Evolutionary conservation across 1,140 invertebrate species (phyloP).

Genomic region (Solen grandis): DNA sequence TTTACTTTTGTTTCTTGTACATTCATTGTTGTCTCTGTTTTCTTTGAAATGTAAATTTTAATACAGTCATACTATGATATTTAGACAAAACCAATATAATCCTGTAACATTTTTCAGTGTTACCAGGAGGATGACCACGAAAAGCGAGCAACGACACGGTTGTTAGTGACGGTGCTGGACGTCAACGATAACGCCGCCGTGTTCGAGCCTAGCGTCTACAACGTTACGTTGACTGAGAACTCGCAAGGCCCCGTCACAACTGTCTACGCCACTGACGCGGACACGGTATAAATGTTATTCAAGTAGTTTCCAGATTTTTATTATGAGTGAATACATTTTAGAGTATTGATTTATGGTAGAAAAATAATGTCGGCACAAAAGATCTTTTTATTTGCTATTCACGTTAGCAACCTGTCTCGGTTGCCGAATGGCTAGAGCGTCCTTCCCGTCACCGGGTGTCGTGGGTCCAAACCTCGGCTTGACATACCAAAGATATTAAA

Average conservation of each 20-base stretch:
- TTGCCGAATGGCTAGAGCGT: background rate
- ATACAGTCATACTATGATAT: too few relatives aligned
- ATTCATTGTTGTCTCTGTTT: too few relatives aligned
- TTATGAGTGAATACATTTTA: too few relatives aligned
- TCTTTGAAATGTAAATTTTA: too few relatives aligned
- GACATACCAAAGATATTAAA: too few relatives aligned
- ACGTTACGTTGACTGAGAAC: slow-evolving; percentile 35
- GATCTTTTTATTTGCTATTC: too few relatives aligned
- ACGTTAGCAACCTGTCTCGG: background rate
- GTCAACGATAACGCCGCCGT: slow-evolving; percentile 24
- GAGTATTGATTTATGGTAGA: too few relatives aligned
- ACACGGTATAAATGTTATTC: slow-evolving; percentile 21
- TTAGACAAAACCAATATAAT: too few relatives aligned
- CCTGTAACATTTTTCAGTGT: slow-evolving; percentile 28
- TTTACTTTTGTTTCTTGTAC: too few relatives aligned
- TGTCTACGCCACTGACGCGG: slow-evolving; percentile 31
- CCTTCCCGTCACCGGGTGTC: background rate
- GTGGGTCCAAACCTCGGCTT: too few relatives aligned
- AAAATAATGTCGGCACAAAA: too few relatives aligned
- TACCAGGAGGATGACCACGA: slow-evolving; percentile 25
- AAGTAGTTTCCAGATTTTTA: too few relatives aligned
- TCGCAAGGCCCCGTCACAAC: slow-evolving; percentile 25
- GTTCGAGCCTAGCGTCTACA: slow-evolving; percentile 8
- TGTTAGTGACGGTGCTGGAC: slow-evolving; percentile 18
- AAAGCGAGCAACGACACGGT: slow-evolving; percentile 1